phyloP scores from a whole-genome alignment of 2,113 vertebrate species.

The Holacanthus passer region DNA sequence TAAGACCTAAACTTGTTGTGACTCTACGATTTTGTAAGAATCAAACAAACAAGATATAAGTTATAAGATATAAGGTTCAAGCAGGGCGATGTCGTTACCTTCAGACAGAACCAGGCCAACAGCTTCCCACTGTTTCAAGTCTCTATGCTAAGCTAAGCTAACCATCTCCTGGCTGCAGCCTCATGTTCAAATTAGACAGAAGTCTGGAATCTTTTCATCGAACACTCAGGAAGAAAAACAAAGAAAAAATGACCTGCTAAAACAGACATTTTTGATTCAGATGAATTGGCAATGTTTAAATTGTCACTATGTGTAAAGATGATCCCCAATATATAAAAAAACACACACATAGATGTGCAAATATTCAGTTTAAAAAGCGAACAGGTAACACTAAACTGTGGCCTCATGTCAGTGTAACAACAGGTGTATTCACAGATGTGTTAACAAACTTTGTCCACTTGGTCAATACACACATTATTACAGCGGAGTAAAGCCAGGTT shows the following conservation, averaged over 20 bases:
- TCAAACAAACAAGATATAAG: too few relatives aligned
- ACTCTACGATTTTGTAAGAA: too few relatives aligned
- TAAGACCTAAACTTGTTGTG: too few relatives aligned
- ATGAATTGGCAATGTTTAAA: background rate
- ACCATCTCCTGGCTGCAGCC: background rate
- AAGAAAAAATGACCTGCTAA: background rate
- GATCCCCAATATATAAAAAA: conserved; percentile 19
- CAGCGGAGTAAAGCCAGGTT: conserved; percentile 34
- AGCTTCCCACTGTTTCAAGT: background rate
- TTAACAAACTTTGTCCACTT: fast-evolving
- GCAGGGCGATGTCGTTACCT: too few relatives aligned
- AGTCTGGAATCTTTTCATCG: too few relatives aligned
- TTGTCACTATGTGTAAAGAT: background rate
- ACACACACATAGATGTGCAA: conserved; percentile 46
- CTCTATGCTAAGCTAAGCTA: conserved; percentile 20
- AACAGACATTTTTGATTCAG: background rate
- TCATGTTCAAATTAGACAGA: too few relatives aligned
- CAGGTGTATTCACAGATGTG: background rate
- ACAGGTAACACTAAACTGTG: background rate
- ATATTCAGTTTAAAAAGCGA: conserved; percentile 54
- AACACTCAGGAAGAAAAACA: too few relatives aligned
- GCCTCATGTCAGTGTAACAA: conserved; percentile 20
- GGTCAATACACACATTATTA: background rate
- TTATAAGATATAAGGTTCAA: too few relatives aligned
- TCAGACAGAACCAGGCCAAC: background rate